Conservation (phyloP, 2,888 invertebrate genomes). For the Xestia rhomboidea region DNA sequence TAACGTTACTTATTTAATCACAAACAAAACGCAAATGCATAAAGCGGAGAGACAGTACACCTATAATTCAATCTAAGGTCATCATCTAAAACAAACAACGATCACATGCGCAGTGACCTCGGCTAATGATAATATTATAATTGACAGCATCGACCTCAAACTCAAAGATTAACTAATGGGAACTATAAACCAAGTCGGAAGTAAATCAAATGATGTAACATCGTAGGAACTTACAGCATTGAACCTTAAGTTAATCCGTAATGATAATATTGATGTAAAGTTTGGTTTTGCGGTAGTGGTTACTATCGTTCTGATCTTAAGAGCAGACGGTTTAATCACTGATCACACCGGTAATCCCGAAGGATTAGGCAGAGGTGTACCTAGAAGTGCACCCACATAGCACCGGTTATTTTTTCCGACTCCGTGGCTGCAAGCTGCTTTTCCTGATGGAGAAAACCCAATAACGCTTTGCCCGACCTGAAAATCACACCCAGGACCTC, state of each 20-base stretch:
- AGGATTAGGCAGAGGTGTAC: not conserved
- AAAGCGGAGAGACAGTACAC: conserved; percentile 25
- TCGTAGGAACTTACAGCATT: conserved; percentile 30
- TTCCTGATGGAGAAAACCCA: not conserved
- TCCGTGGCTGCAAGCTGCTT: not conserved
- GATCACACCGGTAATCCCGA: not conserved
- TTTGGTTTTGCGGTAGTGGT: conserved; percentile 1
- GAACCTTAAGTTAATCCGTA: not conserved
- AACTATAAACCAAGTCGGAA: conserved; percentile 50
- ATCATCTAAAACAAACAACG: conserved; percentile 48
- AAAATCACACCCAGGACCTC: not conserved
- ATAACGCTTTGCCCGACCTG: not conserved
- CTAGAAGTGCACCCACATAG: not conserved
- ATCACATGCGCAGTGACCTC: conserved; percentile 52
- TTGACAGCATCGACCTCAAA: conserved; percentile 59
- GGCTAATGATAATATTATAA: conserved; percentile 44
- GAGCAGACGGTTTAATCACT: conserved; percentile 26
- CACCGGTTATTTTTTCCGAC: not conserved
- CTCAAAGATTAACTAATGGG: conserved; percentile 41
- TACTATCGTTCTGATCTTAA: not conserved
- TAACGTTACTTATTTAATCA: not conserved
- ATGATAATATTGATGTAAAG: not conserved
- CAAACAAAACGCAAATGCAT: conserved; percentile 7
- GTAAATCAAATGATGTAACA: conserved; percentile 43
- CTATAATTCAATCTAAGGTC: conserved; percentile 59